Evolutionary conservation across 2,888 invertebrate genomes (phyloP), one percentile per base, ranked within the genome.

Genomic region (Mermis nigrescens): DNA sequence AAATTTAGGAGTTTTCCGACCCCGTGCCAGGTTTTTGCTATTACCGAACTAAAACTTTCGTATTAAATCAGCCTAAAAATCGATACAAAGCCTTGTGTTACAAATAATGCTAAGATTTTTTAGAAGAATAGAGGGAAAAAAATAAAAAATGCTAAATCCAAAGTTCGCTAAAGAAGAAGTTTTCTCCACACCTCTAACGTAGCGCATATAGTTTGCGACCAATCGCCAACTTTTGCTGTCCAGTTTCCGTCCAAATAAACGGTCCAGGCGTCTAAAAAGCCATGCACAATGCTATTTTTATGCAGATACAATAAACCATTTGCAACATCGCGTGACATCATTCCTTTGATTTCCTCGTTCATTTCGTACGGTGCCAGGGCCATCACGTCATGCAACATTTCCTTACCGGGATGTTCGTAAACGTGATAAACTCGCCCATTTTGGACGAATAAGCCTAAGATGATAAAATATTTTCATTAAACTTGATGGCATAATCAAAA

Each of bases 221-320:
- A 73, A 55, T 70, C 69, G 2, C 67, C 64, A 1, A 73, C 65
- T 58, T 69, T 68, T 7, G 72, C 67, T 1, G 64, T 69, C 72
- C 73, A 73, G 4, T 67, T 62, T 2, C 54, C 53, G 62, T 73
- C 73, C 19, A 73, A 64, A 22, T 69, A 59, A 57, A 72, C 72
- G 57, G 61, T 63, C 15, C 64, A 60, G 0, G 69, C 66, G 24
- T 59, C 64, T 46, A 73, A 64, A 54, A 63, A 59, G n/a, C 72
- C 73, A 61, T 73, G 73, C 1, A 70, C 61, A n/a, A 73, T 59
- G 29, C 64, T 65, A 27, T 68, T 63, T n/a, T 63, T 59, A 59
- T 73, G 73, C 4, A 73, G 64, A 62, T 66, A 73, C 7, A 58
- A 58, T 68, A 64, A 46, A 1, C 62, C 64, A 15, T 63, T 12